These are phyloP conservation scores for Mastacembelus armatus DNA, from an alignment of 2,797 vertebrate species.

Conservation along the genomic window DNA sequence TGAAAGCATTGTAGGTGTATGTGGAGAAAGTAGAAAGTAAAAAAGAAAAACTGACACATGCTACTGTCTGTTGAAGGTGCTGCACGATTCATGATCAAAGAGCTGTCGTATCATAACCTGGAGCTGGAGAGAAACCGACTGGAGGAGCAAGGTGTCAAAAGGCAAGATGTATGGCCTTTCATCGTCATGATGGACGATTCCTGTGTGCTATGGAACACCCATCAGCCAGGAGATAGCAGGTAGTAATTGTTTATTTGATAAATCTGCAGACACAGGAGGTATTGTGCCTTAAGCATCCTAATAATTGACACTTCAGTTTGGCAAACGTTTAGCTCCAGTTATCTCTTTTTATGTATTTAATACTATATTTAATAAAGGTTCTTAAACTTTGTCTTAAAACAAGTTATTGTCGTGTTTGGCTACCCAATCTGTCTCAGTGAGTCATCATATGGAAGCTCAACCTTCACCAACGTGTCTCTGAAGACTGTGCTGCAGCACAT, in stretches of 20 bases:
- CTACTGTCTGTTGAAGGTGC: conserved; percentile 84
- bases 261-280: background rate
- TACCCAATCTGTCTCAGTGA: conserved; percentile 76
- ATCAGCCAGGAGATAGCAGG: conserved; percentile 86
- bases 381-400: background rate
- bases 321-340: background rate
- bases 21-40: conserved; percentile 5
- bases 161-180: conserved; percentile 97
- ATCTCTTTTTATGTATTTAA: too few species aligned
- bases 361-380: background rate
- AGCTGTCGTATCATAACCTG: conserved; percentile 97
- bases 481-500: conserved; percentile 93
- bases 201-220: conserved; percentile 94
- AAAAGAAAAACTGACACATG: conserved; percentile 16
- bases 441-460: conserved; percentile 76
- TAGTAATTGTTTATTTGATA: conserved; percentile 53
- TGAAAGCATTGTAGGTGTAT: background rate
- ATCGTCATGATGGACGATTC: conserved; percentile 98
- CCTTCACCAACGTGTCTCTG: conserved; percentile 89
- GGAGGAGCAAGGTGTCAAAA: conserved; percentile 92
- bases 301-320: background rate
- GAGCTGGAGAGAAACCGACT: conserved; percentile 95
- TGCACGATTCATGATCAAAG: conserved; percentile 97
- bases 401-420: background rate
- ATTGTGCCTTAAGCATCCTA: background rate